Base-by-base conservation (phyloP, 37 sponge, comb jelly and placozoan species). In the Ephydatia muelleri region DNA sequence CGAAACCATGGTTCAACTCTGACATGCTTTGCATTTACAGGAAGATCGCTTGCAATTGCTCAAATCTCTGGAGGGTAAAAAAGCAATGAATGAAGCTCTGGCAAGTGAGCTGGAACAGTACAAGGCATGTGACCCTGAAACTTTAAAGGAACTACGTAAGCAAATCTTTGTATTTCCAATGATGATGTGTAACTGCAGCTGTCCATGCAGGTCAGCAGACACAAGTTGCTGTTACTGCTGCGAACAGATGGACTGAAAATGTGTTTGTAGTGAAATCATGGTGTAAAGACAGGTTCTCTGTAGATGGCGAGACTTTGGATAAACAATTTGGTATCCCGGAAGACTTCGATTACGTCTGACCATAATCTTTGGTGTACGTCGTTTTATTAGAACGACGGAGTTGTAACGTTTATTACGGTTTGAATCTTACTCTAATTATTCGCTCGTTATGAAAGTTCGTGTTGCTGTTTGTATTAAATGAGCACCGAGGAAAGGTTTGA, bases 171-270 rank as follows among this genome's bases (percentile, higher is more conserved):
- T 70, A 35, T 49, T 49, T 39, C 19, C 5, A 74, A 25, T 14
- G 33, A 72, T 19, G 73, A 43, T 80, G 35, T 84, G 16, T 26
- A 84, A 29, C 67, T 47, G 5, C 22, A 66, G 77, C 33, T 73
- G 67, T 22, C 32, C 48, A 57, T 66, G 65, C 49, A 89, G 91
- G 80, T 30, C 29, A 92, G 57, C 78, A 89, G 68, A 88, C 90
- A 2, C 76, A 22, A 30, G 72, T 88, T 75, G 95, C 91, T 13
- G 75, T 84, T 31, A 93, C 87, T 13, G 93, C 95, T 38, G 85
- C 95, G 33, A 98, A 98, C 77, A 86, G 99, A 86, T 98, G 99
- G 99, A 98, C 99, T 76, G 99, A 98, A 38, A 98, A 98, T 83
- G 88, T 98, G 33, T 98, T 96, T 84, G 84, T 93, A 37, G 74